Percentiles rank a stretch among this genome's conserved stretches.
Conservation (phyloP, 2,888 invertebrate species). For the Neuroscelio doddi region DNA sequence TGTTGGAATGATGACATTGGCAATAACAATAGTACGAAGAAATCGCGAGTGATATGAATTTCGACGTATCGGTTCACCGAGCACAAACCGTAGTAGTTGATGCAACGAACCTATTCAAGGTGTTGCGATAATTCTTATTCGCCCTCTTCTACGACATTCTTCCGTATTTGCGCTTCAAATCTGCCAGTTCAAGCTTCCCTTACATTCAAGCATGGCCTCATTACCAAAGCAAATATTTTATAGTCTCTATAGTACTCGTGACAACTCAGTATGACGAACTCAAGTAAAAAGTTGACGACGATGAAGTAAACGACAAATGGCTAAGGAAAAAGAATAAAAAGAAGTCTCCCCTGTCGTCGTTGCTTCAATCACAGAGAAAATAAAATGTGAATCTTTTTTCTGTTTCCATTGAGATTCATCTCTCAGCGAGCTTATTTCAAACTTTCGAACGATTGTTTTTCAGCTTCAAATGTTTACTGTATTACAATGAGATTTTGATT, state of each 20-base stretch:
- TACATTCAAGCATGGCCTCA: slow-evolving; percentile 67
- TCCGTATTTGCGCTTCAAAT: slow-evolving; percentile 67
- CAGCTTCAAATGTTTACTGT: slow-evolving; percentile 10
- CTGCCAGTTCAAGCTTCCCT: slow-evolving; percentile 50
- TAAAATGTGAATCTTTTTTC: slow-evolving; percentile 59
- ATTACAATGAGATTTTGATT: too few species aligned
- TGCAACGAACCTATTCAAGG: slow-evolving; percentile 52
- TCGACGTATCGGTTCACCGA: slow-evolving; percentile 37
- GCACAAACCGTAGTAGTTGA: slow-evolving; percentile 39
- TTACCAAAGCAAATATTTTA: slow-evolving; percentile 72
- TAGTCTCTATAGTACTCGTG: slow-evolving; percentile 63
- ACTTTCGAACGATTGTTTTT: slow-evolving; percentile 47
- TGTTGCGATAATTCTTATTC: slow-evolving; percentile 62
- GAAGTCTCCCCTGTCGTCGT: slow-evolving; percentile 48
- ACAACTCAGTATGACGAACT: slow-evolving; percentile 44
- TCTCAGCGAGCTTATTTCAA: slow-evolving; percentile 66
- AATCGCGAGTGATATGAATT: slow-evolving; percentile 35
- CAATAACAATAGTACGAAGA: neutral
- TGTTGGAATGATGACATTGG: too few species aligned
- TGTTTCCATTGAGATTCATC: slow-evolving; percentile 62
- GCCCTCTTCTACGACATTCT: slow-evolving; percentile 52
- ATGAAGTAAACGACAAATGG: slow-evolving; percentile 43
- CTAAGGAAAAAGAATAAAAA: slow-evolving; percentile 54
- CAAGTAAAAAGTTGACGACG: slow-evolving; percentile 46
- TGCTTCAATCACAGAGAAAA: slow-evolving; percentile 36